Conservation (phyloP, 2,113 vertebrate species). For the Cryptotis parvus region DNA sequence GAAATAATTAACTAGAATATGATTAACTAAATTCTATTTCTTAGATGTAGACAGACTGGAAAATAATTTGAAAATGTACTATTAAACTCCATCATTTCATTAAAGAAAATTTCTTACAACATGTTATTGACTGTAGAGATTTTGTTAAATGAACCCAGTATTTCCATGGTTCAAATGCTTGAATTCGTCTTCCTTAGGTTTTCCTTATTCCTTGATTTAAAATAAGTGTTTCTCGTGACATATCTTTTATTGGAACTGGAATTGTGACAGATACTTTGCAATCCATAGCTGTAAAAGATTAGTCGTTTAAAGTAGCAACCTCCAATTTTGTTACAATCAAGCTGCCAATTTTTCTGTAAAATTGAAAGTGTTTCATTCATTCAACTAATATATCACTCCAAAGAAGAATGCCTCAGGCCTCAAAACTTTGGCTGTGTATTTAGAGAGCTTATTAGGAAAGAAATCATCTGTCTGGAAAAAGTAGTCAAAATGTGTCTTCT, state of each 20-base stretch:
- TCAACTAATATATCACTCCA: conserved; percentile 35
- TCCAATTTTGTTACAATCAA: conserved; percentile 60
- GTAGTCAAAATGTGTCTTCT: conserved; percentile 30
- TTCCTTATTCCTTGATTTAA: conserved; percentile 2
- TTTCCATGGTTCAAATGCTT: not conserved
- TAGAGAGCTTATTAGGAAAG: conserved; percentile 52
- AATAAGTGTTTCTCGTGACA: conserved; percentile 29
- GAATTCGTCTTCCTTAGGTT: not conserved
- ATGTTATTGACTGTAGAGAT: conserved; percentile 30
- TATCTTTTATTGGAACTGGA: conserved; percentile 18
- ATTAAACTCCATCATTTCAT: not conserved
- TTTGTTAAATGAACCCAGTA: not conserved
- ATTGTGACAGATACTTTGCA: not conserved
- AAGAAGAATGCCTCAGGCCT: conserved; percentile 20
- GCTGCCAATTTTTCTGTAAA: conserved; percentile 50
- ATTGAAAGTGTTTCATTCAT: conserved; percentile 60
- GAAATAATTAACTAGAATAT: not conserved
- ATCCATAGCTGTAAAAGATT: not conserved
- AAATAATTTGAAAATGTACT: not conserved
- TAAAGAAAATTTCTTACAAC: conserved; percentile 21
- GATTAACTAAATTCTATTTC: not conserved
- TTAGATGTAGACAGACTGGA: not conserved
- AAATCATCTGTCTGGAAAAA: conserved; percentile 44
- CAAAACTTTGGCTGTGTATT: conserved; percentile 20
- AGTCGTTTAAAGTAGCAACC: not conserved